phyloP scores from a whole-genome alignment of 2,888 invertebrate genomes.

The Ornithoptera priamus region DNA sequence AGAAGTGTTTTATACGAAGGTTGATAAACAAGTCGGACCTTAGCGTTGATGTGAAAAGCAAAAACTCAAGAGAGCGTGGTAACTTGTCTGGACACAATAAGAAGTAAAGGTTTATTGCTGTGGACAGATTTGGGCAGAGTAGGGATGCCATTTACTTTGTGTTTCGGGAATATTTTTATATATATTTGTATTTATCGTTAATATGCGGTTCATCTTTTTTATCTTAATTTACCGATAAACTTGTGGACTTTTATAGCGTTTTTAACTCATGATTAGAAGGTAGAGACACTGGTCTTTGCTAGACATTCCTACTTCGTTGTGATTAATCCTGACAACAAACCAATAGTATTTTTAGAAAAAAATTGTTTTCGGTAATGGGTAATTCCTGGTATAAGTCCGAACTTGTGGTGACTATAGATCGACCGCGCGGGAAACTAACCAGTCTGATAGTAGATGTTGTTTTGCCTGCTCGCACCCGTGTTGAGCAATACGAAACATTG shows the following conservation, averaged over 20 bases:
- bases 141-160: neutral
- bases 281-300: too few relatives aligned
- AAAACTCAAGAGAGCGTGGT: constrained; percentile 31
- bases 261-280: too few relatives aligned
- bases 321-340: too few relatives aligned
- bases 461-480: neutral
- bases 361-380: neutral
- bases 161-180: neutral
- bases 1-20: constrained; percentile 9
- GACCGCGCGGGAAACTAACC: constrained; percentile 3
- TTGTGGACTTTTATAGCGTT: too few relatives aligned
- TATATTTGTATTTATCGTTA: neutral
- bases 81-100: constrained; percentile 33
- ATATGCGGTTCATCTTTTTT: too few relatives aligned
- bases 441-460: constrained; percentile 10
- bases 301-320: too few relatives aligned
- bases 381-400: neutral
- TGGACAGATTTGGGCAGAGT: constrained; percentile 31
- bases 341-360: neutral
- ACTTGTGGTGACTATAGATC: neutral
- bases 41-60: constrained; percentile 27
- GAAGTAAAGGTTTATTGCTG: constrained; percentile 34
- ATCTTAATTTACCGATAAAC: too few relatives aligned
- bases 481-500: constrained; percentile 5
- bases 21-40: constrained; percentile 14